phyloP scores from a whole-genome alignment of 1,140 invertebrate species.

The Drosophila leontia region DNA sequence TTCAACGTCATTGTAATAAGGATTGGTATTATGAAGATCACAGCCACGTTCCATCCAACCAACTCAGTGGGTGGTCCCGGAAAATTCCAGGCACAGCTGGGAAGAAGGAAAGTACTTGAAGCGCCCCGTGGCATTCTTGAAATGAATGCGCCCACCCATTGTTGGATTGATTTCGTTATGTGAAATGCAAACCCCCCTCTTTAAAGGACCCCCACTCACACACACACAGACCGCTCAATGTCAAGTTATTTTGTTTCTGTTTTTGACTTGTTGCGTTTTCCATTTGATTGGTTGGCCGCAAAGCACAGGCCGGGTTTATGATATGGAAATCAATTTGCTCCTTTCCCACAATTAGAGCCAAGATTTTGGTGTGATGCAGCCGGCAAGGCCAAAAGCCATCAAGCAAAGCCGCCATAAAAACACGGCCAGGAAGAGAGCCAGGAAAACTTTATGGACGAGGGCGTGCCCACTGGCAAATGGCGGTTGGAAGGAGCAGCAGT shows the following conservation, averaged over 20 bases:
- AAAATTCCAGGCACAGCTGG: conserved; percentile 53
- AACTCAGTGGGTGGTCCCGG: conserved; percentile 24
- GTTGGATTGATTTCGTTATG: conserved; percentile 29
- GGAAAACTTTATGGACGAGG: conserved; percentile 30
- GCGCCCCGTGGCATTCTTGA: conserved; percentile 51
- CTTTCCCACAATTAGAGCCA: conserved; percentile 45
- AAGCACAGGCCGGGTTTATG: conserved; percentile 16
- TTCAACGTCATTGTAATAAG: conserved; percentile 11
- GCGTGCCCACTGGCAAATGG: conserved; percentile 20
- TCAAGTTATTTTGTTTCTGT: conserved; percentile 46
- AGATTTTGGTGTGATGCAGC: conserved; percentile 31
- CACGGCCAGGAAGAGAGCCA: conserved; percentile 7
- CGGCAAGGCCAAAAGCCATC: conserved; percentile 9
- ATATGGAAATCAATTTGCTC: conserved; percentile 50
- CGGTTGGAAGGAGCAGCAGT: conserved; percentile 25
- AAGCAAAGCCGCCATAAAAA: conserved; percentile 16
- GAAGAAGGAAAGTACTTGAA: conserved; percentile 57
- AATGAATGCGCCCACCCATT: conserved; percentile 26
- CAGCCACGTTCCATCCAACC: conserved; percentile 4
- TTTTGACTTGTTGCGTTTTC: conserved; percentile 61
- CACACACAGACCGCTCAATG: neutral
- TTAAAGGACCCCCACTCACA: neutral
- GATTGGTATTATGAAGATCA: conserved; percentile 19
- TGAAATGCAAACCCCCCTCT: conserved; percentile 16
- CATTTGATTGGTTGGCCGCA: conserved; percentile 23